Evolutionary conservation across 2,888 invertebrate genomes (phyloP), one percentile per base, ranked within the genome.

Genomic region (Eristalis arbustorum): DNA sequence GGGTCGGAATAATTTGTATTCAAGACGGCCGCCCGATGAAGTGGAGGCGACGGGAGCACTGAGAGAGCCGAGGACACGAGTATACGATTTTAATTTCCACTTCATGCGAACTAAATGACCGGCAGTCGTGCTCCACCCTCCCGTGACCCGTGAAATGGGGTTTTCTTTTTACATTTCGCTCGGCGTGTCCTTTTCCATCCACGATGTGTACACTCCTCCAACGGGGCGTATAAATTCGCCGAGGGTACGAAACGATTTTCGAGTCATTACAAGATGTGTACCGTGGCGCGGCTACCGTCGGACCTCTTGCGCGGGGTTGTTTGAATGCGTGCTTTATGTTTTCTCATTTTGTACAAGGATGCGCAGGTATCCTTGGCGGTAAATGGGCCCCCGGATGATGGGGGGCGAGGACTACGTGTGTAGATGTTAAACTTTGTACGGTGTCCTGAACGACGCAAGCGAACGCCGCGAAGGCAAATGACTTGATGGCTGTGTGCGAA

Each of bases 21-120:
- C 85, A 85, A 71, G 82, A 77, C 85, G 78, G 81, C 73, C 64
- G 59, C 77, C 75, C 62, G 37, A 28, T 57, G 63, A 49, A 67
- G 59, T 25, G 59, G 59, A 4, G 8, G 23, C 57, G 64, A 74
- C 37, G 37, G 34, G 37, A 10, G 28, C 42, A 31, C 4, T 31
- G 28, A 18, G 13, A 34, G 28, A 28, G 22, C 59, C 84, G 80
- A 67, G 81, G 81, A 85, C 77, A 82, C 74, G 69, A 76, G 85
- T 77, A 77, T 66, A 82, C 82, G 81, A 85, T 82, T 85, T 85
- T 85, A 85, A 85, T 85, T 85, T 82, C 85, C 73, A 85, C 85
- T 82, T 71, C 77, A 85, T 85, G 77, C 73, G 85, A 82, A 85
- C 82, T 85, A 85, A 85, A 85, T 81, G 85, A 81, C 73, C 76